These are phyloP conservation scores for Tachycineta bicolor DNA, from an alignment of 2,113 vertebrate species.

Conservation along the genomic window DNA sequence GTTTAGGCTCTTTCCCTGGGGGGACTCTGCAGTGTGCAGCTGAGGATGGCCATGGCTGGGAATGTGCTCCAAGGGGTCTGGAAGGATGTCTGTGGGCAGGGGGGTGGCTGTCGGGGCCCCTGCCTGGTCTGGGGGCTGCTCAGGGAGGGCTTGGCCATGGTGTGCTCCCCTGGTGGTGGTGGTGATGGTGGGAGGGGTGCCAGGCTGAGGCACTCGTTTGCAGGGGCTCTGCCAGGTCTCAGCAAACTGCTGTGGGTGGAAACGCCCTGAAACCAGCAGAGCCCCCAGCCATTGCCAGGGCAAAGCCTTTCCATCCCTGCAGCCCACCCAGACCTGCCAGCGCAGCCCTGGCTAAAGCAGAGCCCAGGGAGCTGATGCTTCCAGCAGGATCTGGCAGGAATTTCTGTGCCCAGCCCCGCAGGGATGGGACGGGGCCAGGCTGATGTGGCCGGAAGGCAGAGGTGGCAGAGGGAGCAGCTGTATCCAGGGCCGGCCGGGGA, in stretches of 20 bases:
- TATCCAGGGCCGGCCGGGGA: rapidly evolving
- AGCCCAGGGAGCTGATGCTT: rapidly evolving
- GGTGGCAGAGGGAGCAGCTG: not conserved
- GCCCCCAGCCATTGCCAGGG: not conserved
- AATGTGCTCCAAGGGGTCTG: not conserved
- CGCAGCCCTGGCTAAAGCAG: not conserved
- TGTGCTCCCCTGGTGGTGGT: rapidly evolving
- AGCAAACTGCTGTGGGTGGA: not conserved
- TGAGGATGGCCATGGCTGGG: not conserved
- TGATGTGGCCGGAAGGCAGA: not conserved
- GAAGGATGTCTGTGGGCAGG: not conserved
- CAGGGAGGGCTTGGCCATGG: not conserved
- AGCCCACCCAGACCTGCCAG: not conserved
- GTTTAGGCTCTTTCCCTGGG: not conserved
- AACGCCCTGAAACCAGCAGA: not conserved
- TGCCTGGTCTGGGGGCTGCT: not conserved
- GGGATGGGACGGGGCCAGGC: not conserved
- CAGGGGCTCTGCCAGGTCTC: not conserved
- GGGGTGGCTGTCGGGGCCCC: not conserved
- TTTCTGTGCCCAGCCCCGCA: not conserved
- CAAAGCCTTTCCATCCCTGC: not conserved
- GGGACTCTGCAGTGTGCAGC: not conserved
- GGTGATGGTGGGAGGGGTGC: not conserved
- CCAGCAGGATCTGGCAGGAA: not conserved
- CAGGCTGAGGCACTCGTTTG: rapidly evolving